Evolutionary conservation across 2,797 vertebrate genomes (phyloP).

Genomic region (Phalanger gymnotis): DNA sequence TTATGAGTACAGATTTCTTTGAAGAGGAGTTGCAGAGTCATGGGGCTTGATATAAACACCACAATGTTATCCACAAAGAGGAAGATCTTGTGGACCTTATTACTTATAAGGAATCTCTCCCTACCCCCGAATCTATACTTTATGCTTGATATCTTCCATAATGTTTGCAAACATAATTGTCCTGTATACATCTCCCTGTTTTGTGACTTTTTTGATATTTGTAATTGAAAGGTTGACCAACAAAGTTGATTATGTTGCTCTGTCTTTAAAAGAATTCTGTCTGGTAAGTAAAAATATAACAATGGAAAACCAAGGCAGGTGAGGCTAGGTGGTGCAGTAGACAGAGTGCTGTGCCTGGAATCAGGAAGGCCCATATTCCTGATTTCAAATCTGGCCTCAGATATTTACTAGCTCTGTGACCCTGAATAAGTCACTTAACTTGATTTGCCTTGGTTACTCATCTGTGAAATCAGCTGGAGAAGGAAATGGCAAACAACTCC

Average conservation of each 20-base stretch:
- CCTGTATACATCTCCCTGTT: neutral
- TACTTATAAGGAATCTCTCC: neutral
- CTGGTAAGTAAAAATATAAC: neutral
- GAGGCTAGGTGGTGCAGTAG: neutral
- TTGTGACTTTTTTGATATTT: neutral
- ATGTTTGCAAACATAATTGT: neutral
- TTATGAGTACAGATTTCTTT: neutral
- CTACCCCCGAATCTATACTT: accelerated
- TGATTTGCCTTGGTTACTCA: too few relatives aligned
- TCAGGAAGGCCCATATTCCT: too few relatives aligned
- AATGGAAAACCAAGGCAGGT: neutral
- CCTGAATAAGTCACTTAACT: too few relatives aligned
- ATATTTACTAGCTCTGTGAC: too few relatives aligned
- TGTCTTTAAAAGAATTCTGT: neutral
- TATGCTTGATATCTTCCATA: neutral
- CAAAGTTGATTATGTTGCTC: neutral
- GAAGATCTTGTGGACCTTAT: neutral
- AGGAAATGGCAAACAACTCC: too few relatives aligned
- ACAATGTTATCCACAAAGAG: neutral
- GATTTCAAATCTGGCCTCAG: too few relatives aligned
- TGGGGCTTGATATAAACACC: neutral
- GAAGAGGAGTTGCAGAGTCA: neutral
- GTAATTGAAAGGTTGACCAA: neutral
- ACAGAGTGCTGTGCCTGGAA: too few relatives aligned
- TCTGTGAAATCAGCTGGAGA: too few relatives aligned